Conservation (phyloP, 2,888 invertebrate genomes). For the Stenolophus ochropezus region DNA sequence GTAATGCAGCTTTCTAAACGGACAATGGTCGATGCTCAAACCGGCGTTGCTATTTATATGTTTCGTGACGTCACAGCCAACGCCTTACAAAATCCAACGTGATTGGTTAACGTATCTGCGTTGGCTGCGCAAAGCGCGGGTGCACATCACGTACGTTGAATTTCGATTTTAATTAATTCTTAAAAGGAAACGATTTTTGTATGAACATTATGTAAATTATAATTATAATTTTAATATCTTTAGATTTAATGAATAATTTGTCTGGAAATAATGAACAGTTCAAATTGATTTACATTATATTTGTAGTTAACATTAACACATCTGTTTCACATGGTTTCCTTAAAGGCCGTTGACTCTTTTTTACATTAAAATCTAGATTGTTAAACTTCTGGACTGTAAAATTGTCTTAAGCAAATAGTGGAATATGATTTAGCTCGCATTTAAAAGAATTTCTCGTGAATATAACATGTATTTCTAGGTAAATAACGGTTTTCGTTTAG, state of each 20-base stretch:
- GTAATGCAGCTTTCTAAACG: constrained; percentile 62
- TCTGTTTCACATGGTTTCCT: constrained; percentile 53
- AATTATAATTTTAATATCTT: background rate
- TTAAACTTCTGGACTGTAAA: constrained; percentile 19
- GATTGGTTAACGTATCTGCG: constrained; percentile 73
- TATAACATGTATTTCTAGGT: background rate
- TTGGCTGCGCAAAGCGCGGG: constrained; percentile 48
- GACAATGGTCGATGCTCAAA: constrained; percentile 70
- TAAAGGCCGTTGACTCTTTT: constrained; percentile 51
- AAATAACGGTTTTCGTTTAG: background rate
- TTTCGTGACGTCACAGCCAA: constrained; percentile 73
- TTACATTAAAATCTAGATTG: constrained; percentile 16
- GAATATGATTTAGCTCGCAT: constrained; percentile 6
- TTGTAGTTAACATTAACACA: constrained; percentile 10
- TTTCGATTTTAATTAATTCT: constrained; percentile 38
- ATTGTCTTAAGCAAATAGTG: constrained; percentile 1
- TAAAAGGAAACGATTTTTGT: constrained; percentile 18
- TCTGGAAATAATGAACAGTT: constrained; percentile 12
- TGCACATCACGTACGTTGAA: constrained; percentile 34
- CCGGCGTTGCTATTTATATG: constrained; percentile 77
- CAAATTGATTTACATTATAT: background rate
- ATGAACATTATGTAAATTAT: constrained; percentile 10
- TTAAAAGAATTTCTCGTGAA: background rate
- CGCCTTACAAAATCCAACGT: constrained; percentile 71
- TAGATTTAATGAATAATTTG: background rate